phyloP scores from a whole-genome alignment of 1,140 invertebrate species.

The Zaprionus ghesquierei region DNA sequence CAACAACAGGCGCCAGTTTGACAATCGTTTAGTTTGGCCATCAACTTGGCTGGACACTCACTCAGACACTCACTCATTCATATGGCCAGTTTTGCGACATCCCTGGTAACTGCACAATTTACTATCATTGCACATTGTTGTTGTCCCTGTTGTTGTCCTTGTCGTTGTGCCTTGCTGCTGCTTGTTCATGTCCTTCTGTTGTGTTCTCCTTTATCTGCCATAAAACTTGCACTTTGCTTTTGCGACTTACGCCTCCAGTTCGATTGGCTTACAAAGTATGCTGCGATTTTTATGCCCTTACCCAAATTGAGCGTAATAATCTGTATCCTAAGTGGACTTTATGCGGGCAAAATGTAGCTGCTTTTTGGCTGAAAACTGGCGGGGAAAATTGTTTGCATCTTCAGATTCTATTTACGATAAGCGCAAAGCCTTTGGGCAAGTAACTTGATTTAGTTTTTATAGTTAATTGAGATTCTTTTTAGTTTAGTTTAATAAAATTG shows the following conservation, averaged over 20 bases:
- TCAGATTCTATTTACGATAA: background rate
- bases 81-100: background rate
- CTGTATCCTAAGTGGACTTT: background rate
- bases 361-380: background rate
- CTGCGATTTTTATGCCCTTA: slow-evolving; percentile 10
- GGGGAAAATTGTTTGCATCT: background rate
- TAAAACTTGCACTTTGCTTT: slow-evolving; percentile 37
- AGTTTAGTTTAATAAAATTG: accelerated
- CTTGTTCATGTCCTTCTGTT: slow-evolving; percentile 19
- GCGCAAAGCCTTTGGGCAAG: background rate
- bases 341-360: background rate
- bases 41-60: slow-evolving; percentile 20
- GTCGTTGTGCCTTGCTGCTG: background rate
- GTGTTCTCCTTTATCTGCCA: slow-evolving; percentile 30
- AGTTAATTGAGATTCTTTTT: background rate
- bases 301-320: slow-evolving; percentile 5
- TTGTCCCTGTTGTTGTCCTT: slow-evolving; percentile 4
- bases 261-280: slow-evolving; percentile 12
- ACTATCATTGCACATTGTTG: slow-evolving; percentile 13
- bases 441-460: background rate
- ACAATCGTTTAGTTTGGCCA: slow-evolving; percentile 42
- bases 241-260: slow-evolving; percentile 10
- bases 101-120: background rate
- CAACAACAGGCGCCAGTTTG: slow-evolving; percentile 34
- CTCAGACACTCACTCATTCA: slow-evolving; percentile 19